Base-by-base conservation (phyloP, 2,113 vertebrate genomes). In the Chitala chitala region DNA sequence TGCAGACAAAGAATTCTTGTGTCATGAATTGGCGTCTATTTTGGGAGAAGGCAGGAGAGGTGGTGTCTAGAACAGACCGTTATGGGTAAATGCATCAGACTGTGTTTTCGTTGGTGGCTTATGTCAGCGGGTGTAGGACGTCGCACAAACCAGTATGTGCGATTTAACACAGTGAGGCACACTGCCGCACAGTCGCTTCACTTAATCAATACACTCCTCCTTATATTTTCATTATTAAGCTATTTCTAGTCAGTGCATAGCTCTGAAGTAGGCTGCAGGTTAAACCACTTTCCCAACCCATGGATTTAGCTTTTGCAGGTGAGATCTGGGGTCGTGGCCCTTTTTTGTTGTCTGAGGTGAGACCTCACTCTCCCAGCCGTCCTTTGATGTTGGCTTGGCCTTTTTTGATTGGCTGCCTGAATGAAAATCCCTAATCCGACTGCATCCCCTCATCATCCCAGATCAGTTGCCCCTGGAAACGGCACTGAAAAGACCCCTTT, bases 341-440 rank as follows among this genome's bases (percentile, higher is more conserved):
- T 31, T 31, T n/a, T n/a, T 12, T 46, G 44, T 61, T 10, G 29
- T 9, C 3, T 2, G 26, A 29, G 26, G 26, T 31, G 26, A 61
- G 29, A 10, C 68, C 8, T 33, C 44, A 66, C 63, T 20, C 40
- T 44, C 13, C 56, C 20, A 59, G 56, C 56, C n/a, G n/a, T 56
- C 3, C 54, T 56, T 22, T 24, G n/a, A 8, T 24, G n/a, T 22
- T 7, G n/a, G 22, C 12, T 20, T 56, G 70, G 53, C 51, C 33
- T 33, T 22, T 13, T 22, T 59, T 44, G 31, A 17, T 13, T 31
- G 17, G 51, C 50, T 54, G 36, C 22, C 12, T 31, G 33, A 54
- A 40, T 64, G 73, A 54, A 66, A 66, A 64, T 33, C 59, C 55
- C n/a, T 65, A 65, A 74, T 63, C 51, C 38, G 17, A 55, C 64